Conservation (phyloP, 1,140 invertebrate genomes). For the Drosophila pectinifera region DNA sequence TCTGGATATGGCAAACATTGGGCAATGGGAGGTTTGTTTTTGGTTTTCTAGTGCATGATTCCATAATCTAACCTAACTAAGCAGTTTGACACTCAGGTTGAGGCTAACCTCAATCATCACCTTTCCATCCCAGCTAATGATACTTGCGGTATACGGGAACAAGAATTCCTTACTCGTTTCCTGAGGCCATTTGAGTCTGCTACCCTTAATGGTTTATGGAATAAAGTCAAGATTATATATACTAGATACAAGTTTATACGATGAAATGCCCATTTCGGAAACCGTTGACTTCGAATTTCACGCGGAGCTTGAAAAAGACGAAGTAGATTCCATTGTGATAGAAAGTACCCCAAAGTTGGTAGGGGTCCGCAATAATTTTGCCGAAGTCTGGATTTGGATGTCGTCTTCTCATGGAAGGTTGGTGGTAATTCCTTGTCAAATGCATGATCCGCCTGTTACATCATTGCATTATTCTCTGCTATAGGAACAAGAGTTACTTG, state of each 20-base stretch:
- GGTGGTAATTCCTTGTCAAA: constrained; percentile 26
- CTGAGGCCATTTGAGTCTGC: too few species aligned
- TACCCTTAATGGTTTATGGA: background rate
- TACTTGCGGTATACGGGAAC: background rate
- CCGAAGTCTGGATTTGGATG: constrained; percentile 64
- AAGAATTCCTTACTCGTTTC: background rate
- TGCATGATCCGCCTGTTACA: constrained; percentile 20
- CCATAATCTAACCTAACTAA: background rate
- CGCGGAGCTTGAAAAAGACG: background rate
- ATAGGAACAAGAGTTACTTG: background rate
- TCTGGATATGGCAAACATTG: constrained; percentile 25
- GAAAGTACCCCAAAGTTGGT: constrained; percentile 1
- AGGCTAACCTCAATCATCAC: constrained; percentile 1
- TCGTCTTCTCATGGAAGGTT: constrained; percentile 39
- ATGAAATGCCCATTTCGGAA: too few species aligned
- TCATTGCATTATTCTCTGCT: background rate
- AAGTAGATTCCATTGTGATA: background rate
- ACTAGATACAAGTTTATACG: background rate
- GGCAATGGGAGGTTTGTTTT: constrained; percentile 20
- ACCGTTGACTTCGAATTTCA: background rate
- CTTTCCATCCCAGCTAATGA: background rate
- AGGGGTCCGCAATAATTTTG: constrained; percentile 61
- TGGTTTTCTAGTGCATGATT: constrained; percentile 1
- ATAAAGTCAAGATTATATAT: constrained; percentile 2
- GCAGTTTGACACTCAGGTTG: background rate